A percentile compares a stretch with the other conserved stretches of the same genome.
phyloP scores from a whole-genome alignment of 2,888 invertebrate species.

The Synanthedon tipuliformis region DNA sequence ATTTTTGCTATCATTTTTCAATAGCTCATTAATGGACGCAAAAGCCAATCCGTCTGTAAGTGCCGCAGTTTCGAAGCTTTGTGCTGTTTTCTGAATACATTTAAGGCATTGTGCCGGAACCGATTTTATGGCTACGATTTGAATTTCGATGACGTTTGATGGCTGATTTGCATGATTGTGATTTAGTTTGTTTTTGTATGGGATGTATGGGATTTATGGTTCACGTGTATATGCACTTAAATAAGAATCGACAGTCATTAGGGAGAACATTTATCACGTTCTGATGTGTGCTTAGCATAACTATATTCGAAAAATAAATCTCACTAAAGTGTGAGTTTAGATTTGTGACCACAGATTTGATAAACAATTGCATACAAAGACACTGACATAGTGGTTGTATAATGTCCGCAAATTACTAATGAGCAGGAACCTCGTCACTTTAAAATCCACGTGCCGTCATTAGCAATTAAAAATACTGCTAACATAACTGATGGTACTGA shows the following conservation, averaged over 20 bases:
- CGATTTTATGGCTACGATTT: slow-evolving; percentile 64
- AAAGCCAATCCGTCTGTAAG: slow-evolving; percentile 52
- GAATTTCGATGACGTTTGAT: slow-evolving; percentile 51
- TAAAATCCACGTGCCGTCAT: no score
- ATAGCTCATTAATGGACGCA: slow-evolving; percentile 61
- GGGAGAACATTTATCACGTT: background rate
- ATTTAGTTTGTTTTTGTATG: slow-evolving; percentile 51
- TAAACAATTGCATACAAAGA: no score
- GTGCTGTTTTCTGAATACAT: slow-evolving; percentile 30
- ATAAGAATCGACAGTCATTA: background rate
- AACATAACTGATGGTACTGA: no score
- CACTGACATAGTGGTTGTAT: no score
- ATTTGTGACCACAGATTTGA: no score
- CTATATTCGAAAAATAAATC: no score
- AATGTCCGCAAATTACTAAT: no score
- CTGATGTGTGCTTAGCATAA: no score
- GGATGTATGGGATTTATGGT: slow-evolving; percentile 30
- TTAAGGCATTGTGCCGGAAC: slow-evolving; percentile 45
- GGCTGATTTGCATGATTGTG: slow-evolving; percentile 66
- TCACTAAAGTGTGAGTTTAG: no score
- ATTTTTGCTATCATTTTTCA: slow-evolving; percentile 70
- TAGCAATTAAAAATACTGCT: no score
- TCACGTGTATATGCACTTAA: slow-evolving; percentile 22
- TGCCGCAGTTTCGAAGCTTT: slow-evolving; percentile 33
- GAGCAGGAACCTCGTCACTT: no score